Percentiles rank a stretch among this genome's conserved stretches.
Conservation (phyloP, 2,888 invertebrate genomes). For the Anagyrus pseudococci region DNA sequence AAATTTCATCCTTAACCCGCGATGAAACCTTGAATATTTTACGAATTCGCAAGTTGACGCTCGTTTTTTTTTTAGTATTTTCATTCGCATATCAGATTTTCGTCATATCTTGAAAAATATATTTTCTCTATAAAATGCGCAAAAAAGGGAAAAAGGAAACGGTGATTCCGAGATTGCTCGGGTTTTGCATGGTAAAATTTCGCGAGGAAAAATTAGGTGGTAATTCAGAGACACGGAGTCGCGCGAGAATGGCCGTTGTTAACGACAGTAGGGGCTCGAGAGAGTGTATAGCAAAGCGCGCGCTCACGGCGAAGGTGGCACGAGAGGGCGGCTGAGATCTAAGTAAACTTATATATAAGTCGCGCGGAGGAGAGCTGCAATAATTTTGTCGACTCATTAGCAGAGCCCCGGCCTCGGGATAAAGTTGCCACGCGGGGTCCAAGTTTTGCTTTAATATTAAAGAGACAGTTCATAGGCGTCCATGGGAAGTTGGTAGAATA, state of each 20-base stretch:
- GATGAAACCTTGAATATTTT: no score
- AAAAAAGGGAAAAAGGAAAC: not conserved
- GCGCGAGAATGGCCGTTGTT: no score
- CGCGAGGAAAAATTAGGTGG: not conserved
- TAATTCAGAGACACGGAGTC: conserved; percentile 1
- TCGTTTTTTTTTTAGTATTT: no score
- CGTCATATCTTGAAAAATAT: no score
- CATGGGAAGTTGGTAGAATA: conserved; percentile 24
- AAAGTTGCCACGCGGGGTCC: conserved; percentile 4
- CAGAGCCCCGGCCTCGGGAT: conserved; percentile 7
- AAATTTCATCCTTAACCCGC: no score
- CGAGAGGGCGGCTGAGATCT: conserved; percentile 15
- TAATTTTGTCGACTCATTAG: conserved; percentile 42
- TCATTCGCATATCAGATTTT: no score
- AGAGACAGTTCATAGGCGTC: conserved; percentile 13
- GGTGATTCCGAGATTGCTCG: not conserved
- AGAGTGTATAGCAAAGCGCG: not conserved
- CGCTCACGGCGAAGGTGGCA: not conserved
- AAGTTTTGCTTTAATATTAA: conserved; percentile 28
- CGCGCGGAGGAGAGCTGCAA: conserved; percentile 27
- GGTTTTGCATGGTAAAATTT: no score
- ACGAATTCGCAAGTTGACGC: no score
- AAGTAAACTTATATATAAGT: conserved; percentile 25
- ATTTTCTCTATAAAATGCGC: no score
- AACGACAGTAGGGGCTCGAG: no score